Evolutionary conservation across 2,888 invertebrate species (phyloP), one percentile per base, ranked within the genome.

Genomic region (Amphipyra tragopoginis): DNA sequence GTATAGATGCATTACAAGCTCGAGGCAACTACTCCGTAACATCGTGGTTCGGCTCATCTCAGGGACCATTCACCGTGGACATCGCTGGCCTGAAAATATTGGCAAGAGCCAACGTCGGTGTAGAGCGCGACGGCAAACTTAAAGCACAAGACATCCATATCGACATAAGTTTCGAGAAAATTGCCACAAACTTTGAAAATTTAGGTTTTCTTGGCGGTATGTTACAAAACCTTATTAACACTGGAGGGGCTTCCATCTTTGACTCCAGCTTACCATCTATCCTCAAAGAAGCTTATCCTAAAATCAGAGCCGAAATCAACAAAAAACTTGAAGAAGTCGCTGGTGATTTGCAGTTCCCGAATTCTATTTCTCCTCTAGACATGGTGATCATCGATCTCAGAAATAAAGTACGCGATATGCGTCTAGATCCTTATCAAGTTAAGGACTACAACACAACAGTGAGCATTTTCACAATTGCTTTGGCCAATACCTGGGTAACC

Each of bases 221-320:
- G 67, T 94, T 96, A 65, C 97, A 97, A 87, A 96, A 97, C 0
- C 93, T 98, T 51, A 96, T 98, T 42, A 98, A 98, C 87, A 97
- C 97, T 0, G 96, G 98, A 0, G 98, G 98, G 0, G 96, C 96
- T 14, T 96, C 97, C 69, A 95, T 98, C 9, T 98, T 98, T 80
- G 98, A 98, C 85, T 97, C 97, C 8, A 97, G 98, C 79, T 98
- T 98, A 85, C 98, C 98, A 0, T 96, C 97, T 72, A 96, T 98
- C 72, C 91, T 98, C 38, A 96, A 96, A 68, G 97, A 97, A 89
- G 97, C 97, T 0, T 97, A 98, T 81, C 95, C 96, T 0, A 97
- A 97, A 84, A 93, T 97, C 0, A 95, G 97, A 74, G 95, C 93
- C 0, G 97, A 97, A 85, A 96, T 98, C 1, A 97, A 98, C 85